A percentile compares a stretch with the other conserved stretches of the same genome.
Evolutionary conservation across 1,140 invertebrate species (phyloP).

Genomic region (Psix sp.): DNA sequence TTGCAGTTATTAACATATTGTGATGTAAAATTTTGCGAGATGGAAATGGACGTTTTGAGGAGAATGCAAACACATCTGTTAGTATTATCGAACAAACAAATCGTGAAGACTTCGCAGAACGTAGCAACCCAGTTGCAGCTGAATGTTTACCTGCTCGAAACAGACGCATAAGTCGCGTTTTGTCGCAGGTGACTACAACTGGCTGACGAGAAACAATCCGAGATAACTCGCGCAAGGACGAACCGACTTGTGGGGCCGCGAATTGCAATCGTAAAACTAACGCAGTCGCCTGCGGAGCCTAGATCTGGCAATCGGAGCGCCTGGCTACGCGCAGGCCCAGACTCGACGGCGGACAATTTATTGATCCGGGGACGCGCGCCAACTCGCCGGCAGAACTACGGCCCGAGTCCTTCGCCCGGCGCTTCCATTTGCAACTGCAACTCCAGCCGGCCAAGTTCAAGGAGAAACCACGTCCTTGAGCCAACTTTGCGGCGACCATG

Average conservation of each 20-base stretch:
- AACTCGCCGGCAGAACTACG: slow-evolving; percentile 13
- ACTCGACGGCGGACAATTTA: slow-evolving; percentile 24
- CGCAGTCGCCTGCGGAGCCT: slow-evolving; percentile 32
- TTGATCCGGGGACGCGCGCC: slow-evolving; percentile 45
- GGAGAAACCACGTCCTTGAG: too few species aligned
- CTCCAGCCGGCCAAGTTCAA: slow-evolving; percentile 58
- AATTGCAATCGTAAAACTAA: slow-evolving; percentile 50
- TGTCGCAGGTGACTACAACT: slow-evolving; percentile 65
- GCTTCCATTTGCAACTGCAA: neutral
- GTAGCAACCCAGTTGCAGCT: neutral
- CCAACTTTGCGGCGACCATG: too few species aligned
- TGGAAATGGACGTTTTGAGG: too few species aligned
- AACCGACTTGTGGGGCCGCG: slow-evolving; percentile 24
- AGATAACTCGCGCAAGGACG: slow-evolving; percentile 14
- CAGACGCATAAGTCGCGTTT: slow-evolving; percentile 77
- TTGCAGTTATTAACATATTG: too few species aligned
- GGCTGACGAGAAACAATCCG: slow-evolving; percentile 32
- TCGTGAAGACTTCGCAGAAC: too few species aligned
- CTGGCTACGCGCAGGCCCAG: slow-evolving; percentile 37
- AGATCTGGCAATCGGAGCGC: slow-evolving; percentile 29
- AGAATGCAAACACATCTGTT: too few species aligned
- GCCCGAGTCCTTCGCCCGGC: neutral
- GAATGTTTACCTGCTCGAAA: slow-evolving; percentile 73
- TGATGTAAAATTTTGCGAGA: too few species aligned
- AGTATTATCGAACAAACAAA: too few species aligned